phyloP scores from a whole-genome alignment of 2,113 vertebrate species.

The Pteropus alecto region DNA sequence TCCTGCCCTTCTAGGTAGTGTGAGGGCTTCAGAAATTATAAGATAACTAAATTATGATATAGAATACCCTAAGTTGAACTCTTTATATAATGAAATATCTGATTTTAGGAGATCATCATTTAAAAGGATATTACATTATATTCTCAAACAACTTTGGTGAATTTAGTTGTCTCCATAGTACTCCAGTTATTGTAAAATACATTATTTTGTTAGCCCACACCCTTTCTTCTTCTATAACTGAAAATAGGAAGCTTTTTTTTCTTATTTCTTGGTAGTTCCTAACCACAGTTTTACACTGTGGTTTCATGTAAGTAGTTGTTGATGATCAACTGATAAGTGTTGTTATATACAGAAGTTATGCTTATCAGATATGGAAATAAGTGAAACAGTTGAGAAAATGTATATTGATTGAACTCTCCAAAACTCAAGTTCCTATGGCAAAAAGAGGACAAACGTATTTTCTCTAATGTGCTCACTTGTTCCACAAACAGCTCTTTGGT shows the following conservation, averaged over 20 bases:
- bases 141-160: not conserved
- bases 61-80: not conserved
- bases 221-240: conserved; percentile 73
- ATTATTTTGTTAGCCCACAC: conserved; percentile 73
- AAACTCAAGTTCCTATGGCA: not conserved
- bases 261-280: conserved; percentile 58
- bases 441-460: not conserved
- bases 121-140: not conserved
- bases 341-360: conserved; percentile 44
- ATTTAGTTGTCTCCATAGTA: not conserved
- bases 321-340: conserved; percentile 34
- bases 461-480: not conserved
- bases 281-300: conserved; percentile 74
- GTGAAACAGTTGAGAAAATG: not conserved
- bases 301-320: conserved; percentile 65
- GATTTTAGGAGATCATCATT: not conserved
- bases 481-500: not conserved
- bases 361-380: not conserved
- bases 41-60: not conserved
- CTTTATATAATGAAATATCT: not conserved
- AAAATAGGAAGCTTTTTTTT: conserved; percentile 66
- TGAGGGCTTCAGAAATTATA: not conserved
- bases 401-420: conserved; percentile 21
- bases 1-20: not conserved
- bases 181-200: conserved; percentile 51